phyloP scores from a whole-genome alignment of 2,113 vertebrate species.

The Apaloderma vittatum region DNA sequence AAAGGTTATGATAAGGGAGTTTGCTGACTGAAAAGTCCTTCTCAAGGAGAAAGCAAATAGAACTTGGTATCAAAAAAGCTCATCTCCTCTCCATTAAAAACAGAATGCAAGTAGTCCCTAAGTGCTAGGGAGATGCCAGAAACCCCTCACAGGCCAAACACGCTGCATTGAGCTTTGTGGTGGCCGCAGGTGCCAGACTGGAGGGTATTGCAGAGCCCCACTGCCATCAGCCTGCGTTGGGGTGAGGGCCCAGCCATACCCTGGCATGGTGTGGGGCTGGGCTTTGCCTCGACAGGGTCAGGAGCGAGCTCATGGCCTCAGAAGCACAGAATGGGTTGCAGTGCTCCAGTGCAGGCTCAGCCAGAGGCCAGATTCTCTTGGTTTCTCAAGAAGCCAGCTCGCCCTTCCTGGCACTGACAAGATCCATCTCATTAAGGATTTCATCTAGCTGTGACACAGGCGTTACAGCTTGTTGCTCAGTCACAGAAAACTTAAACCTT shows the following conservation, averaged over 20 bases:
- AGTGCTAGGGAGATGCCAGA: not conserved
- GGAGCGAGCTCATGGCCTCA: not conserved
- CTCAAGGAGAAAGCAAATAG: fast-evolving
- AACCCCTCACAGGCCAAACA: fast-evolving
- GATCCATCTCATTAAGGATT: not conserved
- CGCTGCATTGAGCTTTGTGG: not conserved
- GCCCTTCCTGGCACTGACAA: fast-evolving
- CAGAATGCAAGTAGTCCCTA: not conserved
- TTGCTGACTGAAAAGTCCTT: not conserved
- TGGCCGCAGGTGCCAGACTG: not conserved
- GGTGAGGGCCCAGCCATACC: fast-evolving
- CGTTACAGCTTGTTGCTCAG: fast-evolving
- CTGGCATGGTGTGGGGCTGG: not conserved
- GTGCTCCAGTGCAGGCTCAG: not conserved
- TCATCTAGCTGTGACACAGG: not conserved
- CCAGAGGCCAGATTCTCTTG: fast-evolving
- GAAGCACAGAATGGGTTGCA: fast-evolving
- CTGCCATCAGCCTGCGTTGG: not conserved
- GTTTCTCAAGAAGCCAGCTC: fast-evolving
- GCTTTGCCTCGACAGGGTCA: fast-evolving
- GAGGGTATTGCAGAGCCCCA: not conserved
- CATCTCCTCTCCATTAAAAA: not conserved
- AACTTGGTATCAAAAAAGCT: not conserved
- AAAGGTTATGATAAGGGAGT: not conserved
- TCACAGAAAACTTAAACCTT: not conserved